Percentiles rank a stretch among this genome's conserved stretches.
These are phyloP conservation scores for Phymastichus coffea DNA, from an alignment of 1,140 invertebrate species.

Conservation along the genomic window DNA sequence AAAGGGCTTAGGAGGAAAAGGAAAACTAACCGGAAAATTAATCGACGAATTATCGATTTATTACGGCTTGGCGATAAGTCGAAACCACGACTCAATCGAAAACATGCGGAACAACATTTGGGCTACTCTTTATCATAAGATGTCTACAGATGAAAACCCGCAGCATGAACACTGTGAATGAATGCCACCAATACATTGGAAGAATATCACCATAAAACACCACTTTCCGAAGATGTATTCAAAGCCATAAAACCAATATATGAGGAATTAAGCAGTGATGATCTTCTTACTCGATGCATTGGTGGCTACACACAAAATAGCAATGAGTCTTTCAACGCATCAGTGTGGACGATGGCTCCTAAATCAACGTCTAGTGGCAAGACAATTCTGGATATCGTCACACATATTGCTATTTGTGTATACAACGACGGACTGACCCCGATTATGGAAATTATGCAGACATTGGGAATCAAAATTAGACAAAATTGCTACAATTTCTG, in stretches of 20 bases:
- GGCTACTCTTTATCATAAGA: conserved; percentile 33
- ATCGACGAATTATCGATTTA: conserved; percentile 30
- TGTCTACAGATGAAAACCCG: conserved; percentile 35
- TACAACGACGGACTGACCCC: too few relatives aligned
- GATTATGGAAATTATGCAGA: too few relatives aligned
- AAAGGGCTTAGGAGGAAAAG: not conserved
- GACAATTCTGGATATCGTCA: too few relatives aligned
- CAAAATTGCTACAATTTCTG: conserved; percentile 24
- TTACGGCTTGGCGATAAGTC: conserved; percentile 32
- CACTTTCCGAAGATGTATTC: not conserved
- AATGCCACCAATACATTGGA: not conserved
- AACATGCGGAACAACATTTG: conserved; percentile 35
- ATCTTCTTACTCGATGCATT: conserved; percentile 23
- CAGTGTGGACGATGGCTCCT: not conserved
- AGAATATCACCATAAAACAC: not conserved
- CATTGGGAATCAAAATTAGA: too few relatives aligned
- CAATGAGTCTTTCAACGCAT: not conserved
- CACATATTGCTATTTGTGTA: too few relatives aligned
- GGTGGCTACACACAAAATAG: conserved; percentile 15
- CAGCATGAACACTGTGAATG: conserved; percentile 30
- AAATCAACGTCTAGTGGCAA: conserved; percentile 9
- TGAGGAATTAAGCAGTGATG: conserved; percentile 16
- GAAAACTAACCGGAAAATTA: conserved; percentile 21
- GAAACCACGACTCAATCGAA: conserved; percentile 28
- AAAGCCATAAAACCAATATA: conserved; percentile 22